These are phyloP conservation scores for Dynastes tityus DNA, from an alignment of 2,888 invertebrate genomes.

Conservation along the genomic window DNA sequence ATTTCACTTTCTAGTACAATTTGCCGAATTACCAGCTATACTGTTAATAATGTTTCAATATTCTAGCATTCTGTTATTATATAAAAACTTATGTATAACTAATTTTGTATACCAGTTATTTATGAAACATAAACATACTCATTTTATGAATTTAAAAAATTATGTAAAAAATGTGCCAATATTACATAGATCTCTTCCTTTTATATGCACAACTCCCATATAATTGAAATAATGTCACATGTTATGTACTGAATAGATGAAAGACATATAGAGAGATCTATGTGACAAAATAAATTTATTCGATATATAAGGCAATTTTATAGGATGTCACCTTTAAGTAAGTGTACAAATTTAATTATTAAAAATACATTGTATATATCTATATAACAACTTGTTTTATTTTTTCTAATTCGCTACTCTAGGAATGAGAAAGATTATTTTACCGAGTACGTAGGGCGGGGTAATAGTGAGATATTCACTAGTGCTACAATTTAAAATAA, in stretches of 20 bases:
- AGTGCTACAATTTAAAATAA: too few relatives aligned
- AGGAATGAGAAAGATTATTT: too few relatives aligned
- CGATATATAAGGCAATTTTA: conserved; percentile 48
- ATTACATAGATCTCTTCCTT: conserved; percentile 41
- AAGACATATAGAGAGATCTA: conserved; percentile 39
- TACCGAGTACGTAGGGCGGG: background rate
- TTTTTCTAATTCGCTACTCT: background rate
- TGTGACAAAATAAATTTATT: conserved; percentile 46
- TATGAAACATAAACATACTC: conserved; percentile 24
- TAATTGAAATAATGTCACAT: conserved; percentile 23
- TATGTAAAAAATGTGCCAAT: conserved; percentile 51
- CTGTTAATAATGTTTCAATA: too few relatives aligned
- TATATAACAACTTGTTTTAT: conserved; percentile 39
- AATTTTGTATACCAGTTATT: background rate
- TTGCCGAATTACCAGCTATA: too few relatives aligned
- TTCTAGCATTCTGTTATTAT: too few relatives aligned
- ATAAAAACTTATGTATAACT: background rate
- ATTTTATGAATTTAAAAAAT: conserved; percentile 29
- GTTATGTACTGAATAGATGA: conserved; percentile 20
- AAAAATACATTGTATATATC: conserved; percentile 52
- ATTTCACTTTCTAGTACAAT: too few relatives aligned
- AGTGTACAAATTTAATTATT: conserved; percentile 51
- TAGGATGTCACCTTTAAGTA: conserved; percentile 50
- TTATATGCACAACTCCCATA: conserved; percentile 41
- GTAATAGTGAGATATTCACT: too few relatives aligned